phyloP scores from a whole-genome alignment of 2,888 invertebrate species.

The Zootermopsis nevadensis region DNA sequence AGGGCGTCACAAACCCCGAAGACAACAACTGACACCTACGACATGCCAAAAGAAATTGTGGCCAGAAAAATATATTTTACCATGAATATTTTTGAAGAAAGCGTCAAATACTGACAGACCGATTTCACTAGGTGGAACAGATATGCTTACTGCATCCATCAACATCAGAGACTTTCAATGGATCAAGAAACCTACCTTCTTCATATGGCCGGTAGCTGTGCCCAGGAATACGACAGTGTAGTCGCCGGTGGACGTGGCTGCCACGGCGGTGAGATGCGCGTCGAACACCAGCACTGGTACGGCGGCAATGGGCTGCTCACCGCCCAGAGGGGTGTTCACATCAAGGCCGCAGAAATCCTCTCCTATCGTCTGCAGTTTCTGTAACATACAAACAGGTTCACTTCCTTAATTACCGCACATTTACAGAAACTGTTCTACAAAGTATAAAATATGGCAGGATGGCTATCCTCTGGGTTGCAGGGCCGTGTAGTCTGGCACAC shows the following conservation, averaged over 20 bases:
- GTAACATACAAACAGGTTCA: conserved; percentile 57
- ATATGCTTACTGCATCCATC: too few species aligned
- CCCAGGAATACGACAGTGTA: conserved; percentile 99
- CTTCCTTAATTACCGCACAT: not conserved
- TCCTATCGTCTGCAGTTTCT: conserved; percentile 90
- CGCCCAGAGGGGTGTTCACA: conserved; percentile 96
- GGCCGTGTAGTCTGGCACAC: too few species aligned
- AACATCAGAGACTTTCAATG: not conserved
- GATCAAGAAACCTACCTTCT: conserved; percentile 76
- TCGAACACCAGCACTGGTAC: conserved; percentile 87
- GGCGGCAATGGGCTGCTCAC: conserved; percentile 88
- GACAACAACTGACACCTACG: too few species aligned
- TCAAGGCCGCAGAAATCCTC: conserved; percentile 97
- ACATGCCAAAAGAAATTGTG: too few species aligned
- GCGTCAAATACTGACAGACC: too few species aligned
- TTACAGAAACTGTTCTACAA: too few species aligned
- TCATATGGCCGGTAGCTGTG: conserved; percentile 89
- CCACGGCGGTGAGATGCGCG: conserved; percentile 88
- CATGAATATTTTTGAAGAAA: too few species aligned
- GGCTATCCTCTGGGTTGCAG: too few species aligned
- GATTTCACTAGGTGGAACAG: too few species aligned
- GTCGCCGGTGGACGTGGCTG: conserved; percentile 93
- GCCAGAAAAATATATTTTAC: too few species aligned
- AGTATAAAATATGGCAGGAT: too few species aligned
- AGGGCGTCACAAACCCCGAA: too few species aligned